Evolutionary conservation across 2,888 invertebrate species (phyloP).

Genomic region (Orthonychiurus folsomi): DNA sequence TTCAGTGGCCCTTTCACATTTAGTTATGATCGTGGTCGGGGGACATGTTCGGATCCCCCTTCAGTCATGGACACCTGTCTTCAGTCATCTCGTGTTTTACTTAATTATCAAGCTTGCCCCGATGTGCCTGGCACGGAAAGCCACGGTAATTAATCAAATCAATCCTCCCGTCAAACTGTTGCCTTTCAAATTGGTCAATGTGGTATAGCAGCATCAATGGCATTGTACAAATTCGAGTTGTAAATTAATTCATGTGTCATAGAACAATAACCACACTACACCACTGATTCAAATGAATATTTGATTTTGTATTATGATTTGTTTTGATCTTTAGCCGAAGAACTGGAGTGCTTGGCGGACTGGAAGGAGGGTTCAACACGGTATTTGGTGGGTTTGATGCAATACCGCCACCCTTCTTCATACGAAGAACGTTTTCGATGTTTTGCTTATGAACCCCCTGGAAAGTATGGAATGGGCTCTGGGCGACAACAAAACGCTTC

Average conservation of each 20-base stretch:
- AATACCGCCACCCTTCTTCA: constrained; percentile 65
- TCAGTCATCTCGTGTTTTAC: constrained; percentile 76
- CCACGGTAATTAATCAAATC: constrained; percentile 60
- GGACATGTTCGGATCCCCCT: constrained; percentile 77
- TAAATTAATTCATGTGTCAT: too few species aligned
- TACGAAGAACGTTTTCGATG: constrained; percentile 90
- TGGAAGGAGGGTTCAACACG: constrained; percentile 91
- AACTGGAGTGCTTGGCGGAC: constrained; percentile 77
- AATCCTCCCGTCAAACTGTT: too few species aligned
- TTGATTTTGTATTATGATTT: too few species aligned
- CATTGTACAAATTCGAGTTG: too few species aligned
- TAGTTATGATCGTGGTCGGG: constrained; percentile 82
- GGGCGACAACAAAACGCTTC: constrained; percentile 34
- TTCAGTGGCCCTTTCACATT: constrained; percentile 81
- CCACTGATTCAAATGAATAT: too few species aligned
- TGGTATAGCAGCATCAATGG: too few species aligned
- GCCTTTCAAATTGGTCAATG: too few species aligned
- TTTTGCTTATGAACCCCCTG: constrained; percentile 80
- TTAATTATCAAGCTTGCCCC: constrained; percentile 88
- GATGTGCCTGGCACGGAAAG: constrained; percentile 84
- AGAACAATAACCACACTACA: too few species aligned
- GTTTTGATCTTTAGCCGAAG: constrained; percentile 62
- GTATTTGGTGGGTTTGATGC: constrained; percentile 80
- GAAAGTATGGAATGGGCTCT: constrained; percentile 41
- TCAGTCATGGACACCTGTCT: constrained; percentile 90